Conservation (phyloP, 2,797 vertebrate genomes). For the Xyrichtys novacula region DNA sequence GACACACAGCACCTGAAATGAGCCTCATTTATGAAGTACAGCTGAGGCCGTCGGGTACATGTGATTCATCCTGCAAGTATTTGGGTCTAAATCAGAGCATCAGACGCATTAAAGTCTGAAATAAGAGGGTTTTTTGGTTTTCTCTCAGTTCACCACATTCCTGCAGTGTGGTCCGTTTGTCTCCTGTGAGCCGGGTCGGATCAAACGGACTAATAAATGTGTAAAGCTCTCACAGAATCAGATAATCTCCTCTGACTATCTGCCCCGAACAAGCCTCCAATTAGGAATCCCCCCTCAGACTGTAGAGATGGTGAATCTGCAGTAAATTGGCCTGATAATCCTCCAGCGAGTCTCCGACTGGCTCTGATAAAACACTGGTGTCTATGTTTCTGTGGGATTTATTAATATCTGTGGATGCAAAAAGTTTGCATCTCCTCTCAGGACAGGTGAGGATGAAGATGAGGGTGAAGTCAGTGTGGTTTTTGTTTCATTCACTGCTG, state of each 20-base stretch:
- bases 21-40: too few relatives aligned
- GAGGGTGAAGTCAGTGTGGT: neutral
- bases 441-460: neutral
- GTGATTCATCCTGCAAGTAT: too few relatives aligned
- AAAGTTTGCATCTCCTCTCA: neutral
- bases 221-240: constrained; percentile 39
- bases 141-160: neutral
- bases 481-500: neutral
- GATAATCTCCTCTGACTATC: constrained; percentile 41
- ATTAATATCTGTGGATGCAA: neutral
- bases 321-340: constrained; percentile 35
- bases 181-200: neutral
- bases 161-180: neutral
- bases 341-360: constrained; percentile 5
- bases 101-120: neutral
- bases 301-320: constrained; percentile 4
- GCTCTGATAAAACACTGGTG: neutral
- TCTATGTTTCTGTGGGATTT: neutral
- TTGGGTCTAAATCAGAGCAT: too few relatives aligned
- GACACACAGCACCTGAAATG: too few relatives aligned
- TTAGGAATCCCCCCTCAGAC: constrained; percentile 14
- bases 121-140: too few relatives aligned
- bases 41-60: too few relatives aligned
- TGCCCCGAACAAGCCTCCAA: constrained; percentile 34
- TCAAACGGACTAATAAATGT: constrained; percentile 25